These are phyloP conservation scores for Crenuchus spilurus DNA, from an alignment of 2,797 vertebrate species.

Conservation along the genomic window DNA sequence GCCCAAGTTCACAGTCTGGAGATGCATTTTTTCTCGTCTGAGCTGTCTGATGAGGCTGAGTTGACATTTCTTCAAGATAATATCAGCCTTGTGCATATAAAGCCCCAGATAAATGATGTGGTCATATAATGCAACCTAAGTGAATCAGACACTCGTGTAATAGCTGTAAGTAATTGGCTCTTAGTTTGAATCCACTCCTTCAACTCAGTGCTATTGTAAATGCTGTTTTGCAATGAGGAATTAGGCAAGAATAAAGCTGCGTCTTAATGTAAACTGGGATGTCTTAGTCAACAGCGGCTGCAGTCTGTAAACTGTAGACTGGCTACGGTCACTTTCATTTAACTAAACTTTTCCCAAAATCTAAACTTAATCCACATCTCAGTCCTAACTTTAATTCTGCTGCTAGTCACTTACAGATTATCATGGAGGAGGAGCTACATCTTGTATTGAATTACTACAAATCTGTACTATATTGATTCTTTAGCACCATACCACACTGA, in stretches of 20 bases:
- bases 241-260: background rate
- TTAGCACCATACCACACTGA: no score
- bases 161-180: slow-evolving; percentile 6
- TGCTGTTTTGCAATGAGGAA: slow-evolving; percentile 17
- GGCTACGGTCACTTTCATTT: no score
- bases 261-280: background rate
- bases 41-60: background rate
- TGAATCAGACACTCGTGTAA: slow-evolving; percentile 15
- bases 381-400: no score
- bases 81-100: background rate
- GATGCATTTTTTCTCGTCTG: background rate
- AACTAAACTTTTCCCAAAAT: no score
- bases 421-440: no score
- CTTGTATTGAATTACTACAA: no score
- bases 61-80: background rate
- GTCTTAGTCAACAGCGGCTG: background rate
- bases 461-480: no score
- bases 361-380: no score
- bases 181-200: background rate
- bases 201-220: background rate
- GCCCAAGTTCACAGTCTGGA: background rate
- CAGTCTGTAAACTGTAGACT: background rate
- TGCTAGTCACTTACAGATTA: no score
- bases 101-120: slow-evolving; percentile 3
- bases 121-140: background rate